Base-by-base conservation (phyloP, 37 sponge, comb jelly and placozoan genomes). In the Amphimedon queenslandica region DNA sequence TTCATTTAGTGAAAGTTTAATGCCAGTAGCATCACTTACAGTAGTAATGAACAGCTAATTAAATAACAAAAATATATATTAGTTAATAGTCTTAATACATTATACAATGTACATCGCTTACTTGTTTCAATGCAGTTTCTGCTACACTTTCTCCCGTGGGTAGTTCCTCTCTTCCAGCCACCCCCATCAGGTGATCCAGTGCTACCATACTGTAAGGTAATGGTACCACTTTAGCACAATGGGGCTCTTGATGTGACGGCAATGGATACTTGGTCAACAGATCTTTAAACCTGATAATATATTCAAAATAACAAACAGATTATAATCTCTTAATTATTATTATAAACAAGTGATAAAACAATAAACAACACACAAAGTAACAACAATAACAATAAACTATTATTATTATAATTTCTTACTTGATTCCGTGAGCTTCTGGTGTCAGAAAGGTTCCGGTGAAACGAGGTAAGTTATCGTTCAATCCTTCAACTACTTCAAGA, bases 161-260 rank as follows among this genome's bases (percentile, higher is more conserved):
- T 24, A 80, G 64, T 8, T 37, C 61, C 30, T 29, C 8, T 8
- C 87, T 23, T 40, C 78, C 39, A 57, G 43, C 40, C 13, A 94
- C 72, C 30, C 90, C 87, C 29, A 58, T 55, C 61, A 94, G 84
- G 69, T 94, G 94, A 71, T 94, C 94, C 83, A 94, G 68, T 33
- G 94, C 81, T 11, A 81, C 32, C 83, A 85, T 78, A 67, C 84
- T 85, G 77, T 42, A 74, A 2, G 94, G 90, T 30, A 89, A 74
- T 25, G 84, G 90, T 0, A 82, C 70, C 31, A 84, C 85, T 58
- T 88, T 75, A 6, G 71, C 67, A 42, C 89, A 88, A 69, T 58
- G 40, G 23, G 89, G 89, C 42, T 70, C 40, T n/a, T 13, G 63
- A 33, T 60, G 75, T 3, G 63, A 23, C 27, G 37, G 58, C 47